A percentile compares a stretch with the other conserved stretches of the same genome.
phyloP scores from a whole-genome alignment of 2,113 vertebrate species.

The Lasiurus borealis region DNA sequence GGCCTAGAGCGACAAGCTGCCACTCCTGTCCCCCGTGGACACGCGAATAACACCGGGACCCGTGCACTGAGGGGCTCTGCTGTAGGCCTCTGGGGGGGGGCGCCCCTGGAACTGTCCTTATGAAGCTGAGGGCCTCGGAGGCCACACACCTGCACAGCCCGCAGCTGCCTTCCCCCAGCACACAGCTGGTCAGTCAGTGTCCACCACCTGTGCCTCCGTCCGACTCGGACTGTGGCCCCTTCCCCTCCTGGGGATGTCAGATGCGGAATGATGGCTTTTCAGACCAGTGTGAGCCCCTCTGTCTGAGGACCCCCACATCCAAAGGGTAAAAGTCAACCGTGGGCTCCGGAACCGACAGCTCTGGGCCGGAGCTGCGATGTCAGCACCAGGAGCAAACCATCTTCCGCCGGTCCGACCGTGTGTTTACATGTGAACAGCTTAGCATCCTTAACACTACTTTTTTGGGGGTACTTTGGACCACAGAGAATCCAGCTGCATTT shows the following conservation, averaged over 20 bases:
- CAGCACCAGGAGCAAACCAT: conserved; percentile 77
- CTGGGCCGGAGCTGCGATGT: conserved; percentile 79
- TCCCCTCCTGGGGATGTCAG: not conserved
- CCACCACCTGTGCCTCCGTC: not conserved
- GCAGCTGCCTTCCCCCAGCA: not conserved
- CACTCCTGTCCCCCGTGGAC: rapidly evolving
- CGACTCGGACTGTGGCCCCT: not conserved
- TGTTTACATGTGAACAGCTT: conserved; percentile 83
- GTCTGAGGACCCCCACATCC: conserved; percentile 65
- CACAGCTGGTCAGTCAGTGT: rapidly evolving
- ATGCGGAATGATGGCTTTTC: not conserved
- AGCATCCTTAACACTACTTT: conserved; percentile 79
- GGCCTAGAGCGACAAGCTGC: not conserved
- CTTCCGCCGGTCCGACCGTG: conserved; percentile 81
- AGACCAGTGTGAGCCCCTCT: not conserved
- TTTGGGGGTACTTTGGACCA: conserved; percentile 78
- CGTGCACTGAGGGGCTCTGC: not conserved
- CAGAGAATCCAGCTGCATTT: conserved; percentile 76
- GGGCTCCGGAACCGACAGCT: conserved; percentile 68
- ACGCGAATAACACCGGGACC: not conserved
- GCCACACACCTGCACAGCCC: not conserved
- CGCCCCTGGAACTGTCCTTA: not conserved
- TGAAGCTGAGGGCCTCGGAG: not conserved
- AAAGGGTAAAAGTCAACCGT: conserved; percentile 77
- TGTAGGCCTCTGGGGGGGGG: not conserved